Base-by-base conservation (phyloP, 2,797 vertebrate species). In the Brachyalestes nurse region DNA sequence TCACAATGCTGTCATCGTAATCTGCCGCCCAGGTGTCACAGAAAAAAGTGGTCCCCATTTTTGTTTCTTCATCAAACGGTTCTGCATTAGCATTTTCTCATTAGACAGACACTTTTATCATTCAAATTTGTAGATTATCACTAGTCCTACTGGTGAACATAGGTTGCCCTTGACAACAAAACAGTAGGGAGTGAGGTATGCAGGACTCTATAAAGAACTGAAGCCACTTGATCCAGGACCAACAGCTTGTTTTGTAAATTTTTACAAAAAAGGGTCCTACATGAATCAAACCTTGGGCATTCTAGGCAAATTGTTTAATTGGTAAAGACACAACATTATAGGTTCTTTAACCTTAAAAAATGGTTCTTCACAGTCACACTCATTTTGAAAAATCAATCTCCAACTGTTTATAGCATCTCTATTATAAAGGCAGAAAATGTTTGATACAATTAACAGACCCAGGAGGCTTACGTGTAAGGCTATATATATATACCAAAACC, bases 41-140 rank as follows among this genome's bases (percentile, higher is more conserved):
- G 55, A 70, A 71, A 88, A 88, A 86, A 82, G 82, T 84, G 86
- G 88, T 81, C 79, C 6, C 12, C 73, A 88, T 89, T 89, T 85
- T 75, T 89, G 66, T 87, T 85, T 85, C 85, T 88, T 90, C 87
- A 89, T 92, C 88, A 90, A 91, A 91, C 89, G 42, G 85, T 78
- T 69, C 79, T 88, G 89, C 82, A 91, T 94, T 92, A 91, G 90
- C 92, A 93, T 93, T 90, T 94, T 92, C 90, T 93, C 92, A 93
- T 94, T 92, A 93, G 87, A 80, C 82, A 53, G 0, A 1, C 85
- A 93, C 91, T 91, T 93, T 93, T 91, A 92, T 93, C 77, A 93
- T 94, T 93, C 83, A 91, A 92, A 93, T 93, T 83, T 13, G 70
- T 55, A 84, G 84, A 84, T 88, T 88, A 88, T 88, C 49, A 21